Base-by-base conservation (phyloP, 1,140 invertebrate genomes). In the Coelopa frigida region DNA sequence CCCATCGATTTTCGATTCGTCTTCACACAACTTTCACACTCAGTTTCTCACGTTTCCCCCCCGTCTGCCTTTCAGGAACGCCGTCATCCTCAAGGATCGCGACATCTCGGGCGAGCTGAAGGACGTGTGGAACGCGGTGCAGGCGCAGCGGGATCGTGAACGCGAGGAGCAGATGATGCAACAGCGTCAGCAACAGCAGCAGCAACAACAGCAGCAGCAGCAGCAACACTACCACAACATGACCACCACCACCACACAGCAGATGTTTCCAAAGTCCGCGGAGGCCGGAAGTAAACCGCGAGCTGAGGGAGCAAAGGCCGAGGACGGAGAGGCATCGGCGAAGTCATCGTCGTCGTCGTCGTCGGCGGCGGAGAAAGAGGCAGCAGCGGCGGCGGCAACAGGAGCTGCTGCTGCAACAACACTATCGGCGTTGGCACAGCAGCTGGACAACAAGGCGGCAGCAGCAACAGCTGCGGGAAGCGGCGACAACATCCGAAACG, bases 21-120 rank as follows among this genome's bases (percentile, higher is more conserved):
- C n/a, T n/a, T n/a, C n/a, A n/a, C n/a, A n/a, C n/a, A n/a, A n/a
- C n/a, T n/a, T n/a, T n/a, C n/a, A n/a, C n/a, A n/a, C n/a, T n/a
- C n/a, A n/a, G n/a, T n/a, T n/a, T n/a, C n/a, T n/a, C n/a, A n/a
- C n/a, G 4, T 38, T 3, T 42, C 14, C n/a, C n/a, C n/a, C n/a
- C n/a, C n/a, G n/a, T n/a, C n/a, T n/a, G n/a, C 49, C 49, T 50
- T 37, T 27, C 41, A 69, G 76, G 52, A 72, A 73, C 44, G 81
- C 81, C 26, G 66, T 75, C 14, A 78, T 84, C 53, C 52, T 84
- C 24, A 81, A 79, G 54, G 81, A 84, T 59, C 70, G 80, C 15
- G 81, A 84, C 61, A 73, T 84, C 41, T 80, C 78, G 0, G 81
- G 82, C 1, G 82, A 84, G 60, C 61, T 84, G 20, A 84, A 84